Percentiles rank a stretch among this genome's conserved stretches.
phyloP scores from a whole-genome alignment of 2,113 vertebrate species.

The Poecile atricapillus region DNA sequence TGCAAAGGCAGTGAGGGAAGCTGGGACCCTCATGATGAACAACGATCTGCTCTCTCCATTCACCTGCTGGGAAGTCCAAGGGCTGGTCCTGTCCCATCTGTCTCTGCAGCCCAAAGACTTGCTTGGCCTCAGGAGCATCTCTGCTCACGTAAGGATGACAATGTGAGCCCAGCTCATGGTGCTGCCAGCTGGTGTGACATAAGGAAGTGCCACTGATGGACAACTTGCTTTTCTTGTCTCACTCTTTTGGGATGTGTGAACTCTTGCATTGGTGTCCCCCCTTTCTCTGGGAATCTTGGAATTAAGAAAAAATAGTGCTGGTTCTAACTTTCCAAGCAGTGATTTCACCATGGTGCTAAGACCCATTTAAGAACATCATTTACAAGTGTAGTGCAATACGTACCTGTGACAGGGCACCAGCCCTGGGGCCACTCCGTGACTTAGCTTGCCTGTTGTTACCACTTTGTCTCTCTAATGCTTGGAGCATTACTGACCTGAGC shows the following conservation, averaged over 20 bases:
- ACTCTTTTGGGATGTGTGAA: neutral
- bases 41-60: neutral
- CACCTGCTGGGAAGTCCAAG: neutral
- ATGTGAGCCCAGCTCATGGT: neutral
- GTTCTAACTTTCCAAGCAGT: constrained; percentile 2
- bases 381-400: constrained; percentile 68
- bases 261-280: neutral
- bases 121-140: neutral
- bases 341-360: constrained; percentile 61
- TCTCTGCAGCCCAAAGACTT: neutral
- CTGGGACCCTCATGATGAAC: neutral
- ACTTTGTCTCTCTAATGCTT: constrained; percentile 51
- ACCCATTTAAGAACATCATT: neutral
- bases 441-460: constrained; percentile 4
- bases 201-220: constrained; percentile 26
- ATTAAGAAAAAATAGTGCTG: neutral
- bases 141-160: neutral
- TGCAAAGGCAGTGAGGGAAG: neutral
- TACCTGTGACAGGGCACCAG: constrained; percentile 1
- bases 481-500: neutral
- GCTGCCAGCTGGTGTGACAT: neutral
- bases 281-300: constrained; percentile 16
- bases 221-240: constrained; percentile 31
- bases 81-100: neutral
- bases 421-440: neutral